These are phyloP conservation scores for Ochlodes sylvanus DNA, from an alignment of 2,888 invertebrate genomes.

Conservation along the genomic window DNA sequence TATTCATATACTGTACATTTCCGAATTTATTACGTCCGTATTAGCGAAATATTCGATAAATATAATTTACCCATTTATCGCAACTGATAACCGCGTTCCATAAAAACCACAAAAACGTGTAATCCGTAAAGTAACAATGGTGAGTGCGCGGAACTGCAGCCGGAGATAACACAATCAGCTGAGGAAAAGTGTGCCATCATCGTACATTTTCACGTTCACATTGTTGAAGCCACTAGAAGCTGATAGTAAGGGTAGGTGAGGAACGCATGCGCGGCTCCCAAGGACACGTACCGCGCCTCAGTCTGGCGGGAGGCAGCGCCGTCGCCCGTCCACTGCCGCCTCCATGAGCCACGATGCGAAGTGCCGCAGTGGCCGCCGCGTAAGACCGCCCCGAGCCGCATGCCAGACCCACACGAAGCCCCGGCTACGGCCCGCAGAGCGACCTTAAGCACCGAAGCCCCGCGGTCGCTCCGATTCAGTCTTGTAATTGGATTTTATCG, in stretches of 20 bases:
- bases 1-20: too few species aligned
- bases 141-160: slow-evolving; percentile 10
- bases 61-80: background rate
- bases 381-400: slow-evolving; percentile 66
- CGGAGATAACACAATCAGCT: slow-evolving; percentile 36
- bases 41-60: background rate
- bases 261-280: slow-evolving; percentile 75
- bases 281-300: slow-evolving; percentile 80
- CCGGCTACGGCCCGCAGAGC: slow-evolving; percentile 70
- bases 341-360: slow-evolving; percentile 64
- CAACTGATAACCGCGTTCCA: background rate
- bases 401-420: slow-evolving; percentile 68
- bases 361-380: slow-evolving; percentile 72
- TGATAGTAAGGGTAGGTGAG: slow-evolving; percentile 69
- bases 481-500: slow-evolving; percentile 83
- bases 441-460: slow-evolving; percentile 76
- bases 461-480: slow-evolving; percentile 81
- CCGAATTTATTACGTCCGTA: background rate
- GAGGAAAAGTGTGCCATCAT: slow-evolving; percentile 57
- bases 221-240: slow-evolving; percentile 66
- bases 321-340: slow-evolving; percentile 62
- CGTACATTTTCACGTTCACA: slow-evolving; percentile 51
- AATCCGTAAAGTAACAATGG: background rate
- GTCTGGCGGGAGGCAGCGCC: slow-evolving; percentile 76
- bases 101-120: background rate